Evolutionary conservation across 1,140 invertebrate genomes (phyloP).

Genomic region (Leptestheria dahalacensis): DNA sequence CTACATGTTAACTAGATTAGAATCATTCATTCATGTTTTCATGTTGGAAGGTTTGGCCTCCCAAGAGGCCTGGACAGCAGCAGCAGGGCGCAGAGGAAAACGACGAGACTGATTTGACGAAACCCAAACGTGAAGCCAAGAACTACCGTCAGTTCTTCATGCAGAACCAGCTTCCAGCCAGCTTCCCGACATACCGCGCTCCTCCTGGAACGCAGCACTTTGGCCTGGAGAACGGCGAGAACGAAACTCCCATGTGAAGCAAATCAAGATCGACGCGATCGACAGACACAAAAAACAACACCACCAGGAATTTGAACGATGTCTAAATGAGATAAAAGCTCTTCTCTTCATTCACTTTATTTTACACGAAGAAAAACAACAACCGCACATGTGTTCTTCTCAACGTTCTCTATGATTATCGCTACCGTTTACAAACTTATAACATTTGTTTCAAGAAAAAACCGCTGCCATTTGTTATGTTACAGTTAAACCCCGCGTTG

Average conservation of each 20-base stretch:
- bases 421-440: too few species aligned
- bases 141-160: slow-evolving; percentile 64
- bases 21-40: neutral
- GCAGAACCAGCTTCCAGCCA: slow-evolving; percentile 53
- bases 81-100: slow-evolving; percentile 35
- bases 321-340: too few species aligned
- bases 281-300: too few species aligned
- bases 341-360: too few species aligned
- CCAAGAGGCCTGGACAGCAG: slow-evolving; percentile 61
- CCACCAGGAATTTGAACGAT: too few species aligned
- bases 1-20: neutral
- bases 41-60: slow-evolving; percentile 15
- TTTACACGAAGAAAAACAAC: too few species aligned
- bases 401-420: too few species aligned
- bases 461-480: too few species aligned
- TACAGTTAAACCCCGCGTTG: too few species aligned
- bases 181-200: slow-evolving; percentile 62
- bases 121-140: slow-evolving; percentile 48
- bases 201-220: slow-evolving; percentile 73
- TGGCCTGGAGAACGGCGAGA: slow-evolving; percentile 21
- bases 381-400: too few species aligned
- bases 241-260: slow-evolving; percentile 1
- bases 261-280: neutral
- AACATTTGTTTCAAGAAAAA: too few species aligned
- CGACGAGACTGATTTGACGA: slow-evolving; percentile 29